Base-by-base conservation (phyloP, 2,797 vertebrate genomes). In the Alfaro cultratus region DNA sequence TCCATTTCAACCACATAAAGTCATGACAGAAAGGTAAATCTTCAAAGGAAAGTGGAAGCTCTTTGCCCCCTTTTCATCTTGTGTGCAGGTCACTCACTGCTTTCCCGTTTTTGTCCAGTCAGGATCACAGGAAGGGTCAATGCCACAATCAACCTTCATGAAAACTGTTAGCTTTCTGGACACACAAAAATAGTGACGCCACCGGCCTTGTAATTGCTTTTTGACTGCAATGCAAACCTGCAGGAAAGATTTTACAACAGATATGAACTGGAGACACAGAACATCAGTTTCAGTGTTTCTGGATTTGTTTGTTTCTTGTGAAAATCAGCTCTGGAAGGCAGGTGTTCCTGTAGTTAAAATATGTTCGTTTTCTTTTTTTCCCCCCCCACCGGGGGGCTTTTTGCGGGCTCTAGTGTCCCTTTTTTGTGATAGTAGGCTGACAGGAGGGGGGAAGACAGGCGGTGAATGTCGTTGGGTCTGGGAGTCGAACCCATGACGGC, bases 1-100 rank as follows among this genome's bases (percentile, higher is more conserved):
- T 95, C 94, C 93, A 96, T 96, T 95, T 95, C 88, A 47, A 89
- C 90, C 94, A 93, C 94, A 95, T 96, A 95, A 96, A 95, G 92
- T 88, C 76, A n/a, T 89, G 95, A 94, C 94, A 93, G 90, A 95
- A 91, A 93, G 88, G 92, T 96, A 96, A 96, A 96, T 96, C 94
- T 92, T 81, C 85, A 90, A 83, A 21, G 88, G 74, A 90, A 86
- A 91, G 78, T 84, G 88, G 91, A 80, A 73, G 83, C 84, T 87
- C 85, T 91, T 89, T 89, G 86, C 68, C 88, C 89, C 77, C 41
- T 49, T 46, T 79, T 77, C 79, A 76, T 87, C 82, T 85, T 81
- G 76, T 84, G 76, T 79, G 82, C 75, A 73, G 76, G 80, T 86
- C 82, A 84, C 73, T 82, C 29, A 81, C 36, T 60, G 53, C 62